Conservation (phyloP, 2,113 vertebrate species). For the Panthera tigris region DNA sequence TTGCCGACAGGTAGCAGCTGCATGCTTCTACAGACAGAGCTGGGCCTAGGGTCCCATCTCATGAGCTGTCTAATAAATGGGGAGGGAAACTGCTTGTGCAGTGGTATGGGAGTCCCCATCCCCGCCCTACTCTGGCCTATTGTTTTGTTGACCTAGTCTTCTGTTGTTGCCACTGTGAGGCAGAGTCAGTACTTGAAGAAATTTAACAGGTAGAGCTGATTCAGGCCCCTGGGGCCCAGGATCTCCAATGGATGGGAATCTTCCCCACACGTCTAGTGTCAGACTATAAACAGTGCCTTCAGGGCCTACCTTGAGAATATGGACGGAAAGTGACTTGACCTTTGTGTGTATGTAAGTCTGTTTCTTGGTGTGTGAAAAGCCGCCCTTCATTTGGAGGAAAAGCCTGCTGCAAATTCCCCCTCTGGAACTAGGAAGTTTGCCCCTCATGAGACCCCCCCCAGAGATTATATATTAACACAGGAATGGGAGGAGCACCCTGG, state of each 20-base stretch:
- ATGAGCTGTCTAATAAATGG: background rate
- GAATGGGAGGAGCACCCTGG: too few relatives aligned
- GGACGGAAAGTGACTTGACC: background rate
- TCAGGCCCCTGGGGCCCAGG: background rate
- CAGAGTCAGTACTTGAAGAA: background rate
- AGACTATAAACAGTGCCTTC: background rate
- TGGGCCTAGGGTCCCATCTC: background rate
- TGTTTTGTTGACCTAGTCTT: background rate
- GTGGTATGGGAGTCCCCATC: background rate
- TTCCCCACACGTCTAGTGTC: background rate
- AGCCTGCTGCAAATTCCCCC: background rate
- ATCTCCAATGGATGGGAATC: background rate
- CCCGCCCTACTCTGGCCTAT: background rate
- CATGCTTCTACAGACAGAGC: background rate
- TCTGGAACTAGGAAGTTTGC: background rate
- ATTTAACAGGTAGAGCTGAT: background rate
- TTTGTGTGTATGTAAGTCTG: too few relatives aligned
- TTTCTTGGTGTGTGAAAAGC: too few relatives aligned
- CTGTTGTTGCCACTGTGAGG: background rate
- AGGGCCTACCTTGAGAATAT: background rate
- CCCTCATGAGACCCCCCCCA: background rate
- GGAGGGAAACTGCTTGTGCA: background rate
- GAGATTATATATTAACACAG: background rate
- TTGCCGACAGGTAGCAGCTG: background rate
- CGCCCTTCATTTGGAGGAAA: background rate